Evolutionary conservation across 2,113 vertebrate species (phyloP).

Genomic region (Panurus biarmicus): DNA sequence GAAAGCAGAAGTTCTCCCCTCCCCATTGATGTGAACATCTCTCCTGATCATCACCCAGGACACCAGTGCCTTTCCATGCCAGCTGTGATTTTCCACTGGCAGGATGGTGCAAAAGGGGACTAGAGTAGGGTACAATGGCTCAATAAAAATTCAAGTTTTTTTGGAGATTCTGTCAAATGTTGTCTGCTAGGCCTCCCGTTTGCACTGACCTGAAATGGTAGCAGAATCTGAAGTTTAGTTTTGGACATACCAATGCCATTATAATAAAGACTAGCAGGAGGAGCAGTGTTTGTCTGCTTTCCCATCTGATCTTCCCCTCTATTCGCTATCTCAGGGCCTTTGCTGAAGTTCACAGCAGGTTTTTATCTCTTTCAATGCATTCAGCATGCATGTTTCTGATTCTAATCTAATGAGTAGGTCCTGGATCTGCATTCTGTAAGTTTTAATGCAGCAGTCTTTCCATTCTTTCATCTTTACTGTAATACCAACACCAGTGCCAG

Average conservation of each 20-base stretch:
- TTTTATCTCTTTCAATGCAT: not conserved
- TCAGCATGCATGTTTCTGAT: not conserved
- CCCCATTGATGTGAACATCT: no score
- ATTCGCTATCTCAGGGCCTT: not conserved
- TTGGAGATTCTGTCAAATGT: not conserved
- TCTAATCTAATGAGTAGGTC: not conserved
- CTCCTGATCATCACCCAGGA: not conserved
- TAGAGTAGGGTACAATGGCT: not conserved
- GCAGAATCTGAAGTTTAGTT: not conserved
- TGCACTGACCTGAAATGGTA: not conserved
- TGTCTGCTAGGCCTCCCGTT: not conserved
- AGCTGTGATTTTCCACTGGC: not conserved
- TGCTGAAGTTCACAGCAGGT: not conserved
- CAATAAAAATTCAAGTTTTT: not conserved
- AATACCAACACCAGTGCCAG: not conserved
- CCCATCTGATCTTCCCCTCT: not conserved
- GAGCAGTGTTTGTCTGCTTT: not conserved
- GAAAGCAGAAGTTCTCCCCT: not conserved
- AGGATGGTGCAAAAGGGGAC: not conserved
- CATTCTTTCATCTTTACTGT: not conserved
- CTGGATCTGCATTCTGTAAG: not conserved
- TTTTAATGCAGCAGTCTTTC: not conserved
- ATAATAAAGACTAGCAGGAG: not conserved
- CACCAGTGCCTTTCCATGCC: not conserved
- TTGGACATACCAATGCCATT: not conserved